Evolutionary conservation across 2,888 invertebrate species (phyloP).

Genomic region (Merodon equestris): DNA sequence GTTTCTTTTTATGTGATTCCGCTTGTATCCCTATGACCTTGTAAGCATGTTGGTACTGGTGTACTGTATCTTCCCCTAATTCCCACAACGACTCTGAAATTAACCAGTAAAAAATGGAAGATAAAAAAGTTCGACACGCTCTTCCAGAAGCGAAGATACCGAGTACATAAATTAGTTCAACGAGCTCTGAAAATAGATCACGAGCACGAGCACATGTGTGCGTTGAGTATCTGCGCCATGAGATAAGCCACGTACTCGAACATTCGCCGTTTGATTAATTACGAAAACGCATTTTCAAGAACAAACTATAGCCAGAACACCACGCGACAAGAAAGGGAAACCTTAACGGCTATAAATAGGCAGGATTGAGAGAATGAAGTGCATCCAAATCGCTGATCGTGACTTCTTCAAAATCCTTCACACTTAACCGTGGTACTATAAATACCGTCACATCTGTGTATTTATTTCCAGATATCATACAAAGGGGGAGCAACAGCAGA

Average conservation of each 20-base stretch:
- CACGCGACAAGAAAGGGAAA: constrained; percentile 8
- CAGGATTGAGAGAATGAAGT: constrained; percentile 58
- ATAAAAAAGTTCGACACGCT: constrained; percentile 55
- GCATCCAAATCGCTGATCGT: constrained; percentile 51
- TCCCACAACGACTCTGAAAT: constrained; percentile 27
- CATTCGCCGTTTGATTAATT: constrained; percentile 62
- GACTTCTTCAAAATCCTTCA: constrained; percentile 42
- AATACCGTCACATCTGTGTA: constrained; percentile 23
- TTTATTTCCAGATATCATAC: no score
- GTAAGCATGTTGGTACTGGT: constrained; percentile 4
- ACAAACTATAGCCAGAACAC: constrained; percentile 32
- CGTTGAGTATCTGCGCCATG: constrained; percentile 48
- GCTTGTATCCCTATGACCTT: constrained; percentile 43
- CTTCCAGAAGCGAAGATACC: not conserved
- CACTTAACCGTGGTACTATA: constrained; percentile 37
- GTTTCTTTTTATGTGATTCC: constrained; percentile 1
- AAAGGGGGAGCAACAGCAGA: not conserved
- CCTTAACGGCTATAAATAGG: constrained; percentile 47
- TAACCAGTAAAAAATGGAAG: constrained; percentile 32
- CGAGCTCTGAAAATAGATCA: constrained; percentile 49
- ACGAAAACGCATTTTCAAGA: constrained; percentile 62
- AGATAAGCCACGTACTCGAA: constrained; percentile 23
- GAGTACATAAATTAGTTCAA: constrained; percentile 55
- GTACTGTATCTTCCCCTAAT: no score
- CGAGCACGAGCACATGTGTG: constrained; percentile 52